Conservation (phyloP, 2,888 invertebrate species). For the Oxycera nigricornis region DNA sequence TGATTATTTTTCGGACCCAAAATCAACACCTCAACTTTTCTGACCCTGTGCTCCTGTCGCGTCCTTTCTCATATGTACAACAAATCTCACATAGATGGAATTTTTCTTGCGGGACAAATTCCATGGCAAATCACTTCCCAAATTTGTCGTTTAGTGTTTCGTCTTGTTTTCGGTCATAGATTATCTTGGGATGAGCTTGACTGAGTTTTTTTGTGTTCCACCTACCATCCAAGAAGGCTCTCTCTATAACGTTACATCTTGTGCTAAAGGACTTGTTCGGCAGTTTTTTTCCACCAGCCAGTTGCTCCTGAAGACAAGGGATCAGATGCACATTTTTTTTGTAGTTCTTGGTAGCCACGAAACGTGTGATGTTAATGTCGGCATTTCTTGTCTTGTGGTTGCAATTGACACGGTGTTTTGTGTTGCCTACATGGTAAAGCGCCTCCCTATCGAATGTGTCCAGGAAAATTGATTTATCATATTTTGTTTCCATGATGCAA, state of each 20-base stretch:
- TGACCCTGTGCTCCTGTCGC: too few species aligned
- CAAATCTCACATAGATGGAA: too few species aligned
- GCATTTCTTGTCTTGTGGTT: constrained; percentile 41
- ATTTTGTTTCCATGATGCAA: not conserved
- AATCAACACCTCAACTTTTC: too few species aligned
- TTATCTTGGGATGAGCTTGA: constrained; percentile 31
- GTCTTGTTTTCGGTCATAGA: constrained; percentile 39
- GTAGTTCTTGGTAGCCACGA: not conserved
- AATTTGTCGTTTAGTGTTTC: constrained; percentile 41
- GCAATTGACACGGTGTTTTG: constrained; percentile 36
- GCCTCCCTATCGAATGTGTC: constrained; percentile 41
- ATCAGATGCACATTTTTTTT: not conserved
- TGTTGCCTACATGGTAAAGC: constrained; percentile 40
- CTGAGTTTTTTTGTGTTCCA: constrained; percentile 1
- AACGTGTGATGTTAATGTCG: constrained; percentile 13
- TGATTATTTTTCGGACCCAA: too few species aligned
- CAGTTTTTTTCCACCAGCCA: not conserved
- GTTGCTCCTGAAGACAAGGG: constrained; percentile 2
- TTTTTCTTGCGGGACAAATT: too few species aligned
- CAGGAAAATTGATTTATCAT: constrained; percentile 40
- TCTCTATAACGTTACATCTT: too few species aligned
- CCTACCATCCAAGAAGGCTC: too few species aligned
- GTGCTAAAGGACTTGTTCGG: not conserved
- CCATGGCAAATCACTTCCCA: constrained; percentile 38
- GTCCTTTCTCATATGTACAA: too few species aligned